Conservation (phyloP, 2,888 invertebrate genomes). For the Ophion obscuratus region DNA sequence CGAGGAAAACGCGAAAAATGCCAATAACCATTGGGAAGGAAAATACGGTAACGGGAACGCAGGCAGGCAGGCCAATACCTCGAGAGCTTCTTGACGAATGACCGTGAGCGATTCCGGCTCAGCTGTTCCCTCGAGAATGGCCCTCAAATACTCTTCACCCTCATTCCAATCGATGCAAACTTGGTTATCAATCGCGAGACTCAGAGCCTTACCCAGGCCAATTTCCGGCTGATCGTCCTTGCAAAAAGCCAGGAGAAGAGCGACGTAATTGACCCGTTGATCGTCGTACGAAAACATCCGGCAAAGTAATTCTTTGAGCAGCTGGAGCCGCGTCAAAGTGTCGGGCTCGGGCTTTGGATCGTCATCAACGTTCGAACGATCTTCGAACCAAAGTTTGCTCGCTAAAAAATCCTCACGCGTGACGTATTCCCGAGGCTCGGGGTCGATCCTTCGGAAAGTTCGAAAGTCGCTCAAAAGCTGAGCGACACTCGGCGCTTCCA, state of each 20-base stretch:
- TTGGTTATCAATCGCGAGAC: constrained; percentile 86
- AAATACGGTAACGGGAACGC: background rate
- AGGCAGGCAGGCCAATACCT: background rate
- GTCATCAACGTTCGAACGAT: background rate
- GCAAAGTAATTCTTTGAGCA: constrained; percentile 86
- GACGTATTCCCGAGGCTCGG: constrained; percentile 78
- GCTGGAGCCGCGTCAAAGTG: constrained; percentile 78
- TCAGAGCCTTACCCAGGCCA: constrained; percentile 87
- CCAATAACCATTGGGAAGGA: background rate
- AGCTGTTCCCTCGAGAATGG: constrained; percentile 78
- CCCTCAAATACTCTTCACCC: constrained; percentile 85
- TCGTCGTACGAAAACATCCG: constrained; percentile 85
- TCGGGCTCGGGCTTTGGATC: constrained; percentile 61
- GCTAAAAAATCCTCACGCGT: constrained; percentile 76
- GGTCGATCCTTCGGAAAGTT: constrained; percentile 85
- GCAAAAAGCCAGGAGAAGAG: constrained; percentile 87
- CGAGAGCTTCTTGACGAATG: constrained; percentile 46
- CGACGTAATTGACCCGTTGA: constrained; percentile 87
- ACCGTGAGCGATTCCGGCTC: constrained; percentile 35
- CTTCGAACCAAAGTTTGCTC: constrained; percentile 53
- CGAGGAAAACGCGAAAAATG: background rate
- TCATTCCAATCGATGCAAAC: constrained; percentile 85
- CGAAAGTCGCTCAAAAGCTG: constrained; percentile 85
- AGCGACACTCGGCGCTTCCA: constrained; percentile 85
- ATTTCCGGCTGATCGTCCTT: constrained; percentile 85